Base-by-base conservation (phyloP, 2,113 vertebrate species). In the Nibea coibor region DNA sequence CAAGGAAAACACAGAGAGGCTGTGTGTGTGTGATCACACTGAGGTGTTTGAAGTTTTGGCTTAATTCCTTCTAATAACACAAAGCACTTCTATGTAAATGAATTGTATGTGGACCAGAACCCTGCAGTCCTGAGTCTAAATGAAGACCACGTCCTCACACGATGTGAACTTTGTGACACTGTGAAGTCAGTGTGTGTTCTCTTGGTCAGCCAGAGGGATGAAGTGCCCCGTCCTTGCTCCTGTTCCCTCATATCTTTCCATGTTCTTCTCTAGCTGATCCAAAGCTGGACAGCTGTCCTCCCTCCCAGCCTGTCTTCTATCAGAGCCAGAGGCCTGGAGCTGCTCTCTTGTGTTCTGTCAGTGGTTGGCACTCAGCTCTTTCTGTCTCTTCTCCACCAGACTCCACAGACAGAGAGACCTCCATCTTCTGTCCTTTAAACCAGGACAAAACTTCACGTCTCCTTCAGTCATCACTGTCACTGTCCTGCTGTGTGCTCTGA, bases 201-300 rank as follows among this genome's bases (percentile, higher is more conserved):
- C 28, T 50, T 39, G 8, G 4, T 62, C 1, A 59, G 14, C n/a
- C 6, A 47, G 17, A 45, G 45, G 35, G 28, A 31, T 50, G n/a
- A 2, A 19, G 26, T 68, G 63, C 63, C 31, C 39, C 42, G 59
- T 82, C 63, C 72, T 82, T 65, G 57, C 57, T 42, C 15, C 14
- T 56, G 58, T 75, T 50, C 50, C 50, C 39, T 62, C 9, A 11
- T 43, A 28, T 78, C 20, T 48, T 2, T 51, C 64, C 39, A 54
- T 71, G 16, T 63, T 43, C 24, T 65, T 62, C 17, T 53, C 2
- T 16, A 64, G 15, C 61, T 53, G 62, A 69, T 76, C 58, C 57
- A 59, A 39, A 76, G 22, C 69, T 79, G 54, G 66, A 72, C 80
- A 85, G 39, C 22, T 75, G 75, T 77, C 81, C 75, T 83, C 39